These are phyloP conservation scores for Mugil cephalus DNA, from an alignment of 2,113 vertebrate genomes.

Conservation along the genomic window DNA sequence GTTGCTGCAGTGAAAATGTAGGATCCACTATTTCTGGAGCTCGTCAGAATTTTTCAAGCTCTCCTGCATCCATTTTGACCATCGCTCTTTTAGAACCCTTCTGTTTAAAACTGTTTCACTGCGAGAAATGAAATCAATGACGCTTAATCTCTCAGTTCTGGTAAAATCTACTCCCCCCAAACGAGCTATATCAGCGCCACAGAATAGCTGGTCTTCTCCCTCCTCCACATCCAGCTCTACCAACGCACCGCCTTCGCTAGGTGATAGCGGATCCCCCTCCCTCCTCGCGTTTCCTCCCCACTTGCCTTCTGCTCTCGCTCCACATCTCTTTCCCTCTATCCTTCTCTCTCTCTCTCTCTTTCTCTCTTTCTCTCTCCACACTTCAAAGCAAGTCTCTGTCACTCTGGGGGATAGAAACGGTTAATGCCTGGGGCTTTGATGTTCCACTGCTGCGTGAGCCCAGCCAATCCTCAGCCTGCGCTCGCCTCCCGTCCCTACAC, in stretches of 20 bases:
- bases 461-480: slow-evolving; percentile 74
- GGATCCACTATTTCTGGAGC: not conserved
- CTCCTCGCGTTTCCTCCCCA: slow-evolving; percentile 43
- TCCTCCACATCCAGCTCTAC: slow-evolving; percentile 61
- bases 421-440: slow-evolving; percentile 83
- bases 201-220: slow-evolving; percentile 25
- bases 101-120: not conserved
- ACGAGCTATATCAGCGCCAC: slow-evolving; percentile 6
- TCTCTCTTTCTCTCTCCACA: slow-evolving; percentile 40
- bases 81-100: not conserved
- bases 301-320: slow-evolving; percentile 60
- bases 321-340: slow-evolving; percentile 1
- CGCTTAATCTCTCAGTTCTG: not conserved
- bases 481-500: slow-evolving; percentile 67
- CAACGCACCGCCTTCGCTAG: slow-evolving; percentile 73
- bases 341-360: not conserved
- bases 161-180: slow-evolving; percentile 1
- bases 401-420: slow-evolving; percentile 80
- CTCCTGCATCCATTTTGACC: not conserved
- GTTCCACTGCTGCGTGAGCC: slow-evolving; percentile 76
- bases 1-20: not conserved
- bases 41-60: not conserved
- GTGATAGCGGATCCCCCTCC: slow-evolving; percentile 60
- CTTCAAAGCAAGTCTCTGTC: slow-evolving; percentile 75
- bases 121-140: too few species aligned